phyloP scores from a whole-genome alignment of 2,888 invertebrate species.

The Agrenia bidenticulata region DNA sequence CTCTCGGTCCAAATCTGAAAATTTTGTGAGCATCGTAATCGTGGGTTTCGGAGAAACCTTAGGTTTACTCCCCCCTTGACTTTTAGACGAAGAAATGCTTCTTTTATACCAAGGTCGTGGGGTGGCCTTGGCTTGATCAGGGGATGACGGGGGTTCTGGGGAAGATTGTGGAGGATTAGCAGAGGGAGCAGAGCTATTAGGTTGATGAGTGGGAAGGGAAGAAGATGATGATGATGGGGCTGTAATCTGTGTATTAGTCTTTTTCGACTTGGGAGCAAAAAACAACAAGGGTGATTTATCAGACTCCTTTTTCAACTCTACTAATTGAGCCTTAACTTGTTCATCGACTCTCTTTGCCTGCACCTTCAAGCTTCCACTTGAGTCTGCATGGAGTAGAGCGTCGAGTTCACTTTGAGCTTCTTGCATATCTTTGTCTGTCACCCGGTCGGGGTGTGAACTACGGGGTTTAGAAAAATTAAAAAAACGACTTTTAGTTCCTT shows the following conservation, averaged over 20 bases:
- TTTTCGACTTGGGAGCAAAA: neutral
- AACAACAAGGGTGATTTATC: slow-evolving; percentile 9
- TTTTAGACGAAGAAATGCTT: slow-evolving; percentile 55
- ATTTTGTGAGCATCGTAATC: slow-evolving; percentile 44
- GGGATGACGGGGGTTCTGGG: slow-evolving; percentile 1
- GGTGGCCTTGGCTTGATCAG: slow-evolving; percentile 55
- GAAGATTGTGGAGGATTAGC: neutral
- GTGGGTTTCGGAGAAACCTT: slow-evolving; percentile 13
- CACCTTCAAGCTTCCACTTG: slow-evolving; percentile 4
- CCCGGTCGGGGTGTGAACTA: slow-evolving; percentile 1
- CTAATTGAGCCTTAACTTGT: slow-evolving; percentile 33
- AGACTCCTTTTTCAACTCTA: slow-evolving; percentile 39
- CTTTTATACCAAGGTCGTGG: slow-evolving; percentile 70
- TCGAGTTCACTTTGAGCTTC: slow-evolving; percentile 33
- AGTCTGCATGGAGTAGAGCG: slow-evolving; percentile 25
- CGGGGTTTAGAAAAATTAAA: too few relatives aligned
- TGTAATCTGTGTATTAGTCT: neutral
- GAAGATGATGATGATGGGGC: neutral
- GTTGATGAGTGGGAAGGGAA: neutral
- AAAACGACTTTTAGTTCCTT: too few relatives aligned
- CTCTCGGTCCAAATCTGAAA: slow-evolving; percentile 74
- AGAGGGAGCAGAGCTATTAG: slow-evolving; percentile 12
- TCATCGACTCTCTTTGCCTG: slow-evolving; percentile 25
- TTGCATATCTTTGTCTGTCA: slow-evolving; percentile 22
- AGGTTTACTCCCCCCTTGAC: slow-evolving; percentile 52